phyloP scores from a whole-genome alignment of 1,140 invertebrate species.

The Magallana gigas region DNA sequence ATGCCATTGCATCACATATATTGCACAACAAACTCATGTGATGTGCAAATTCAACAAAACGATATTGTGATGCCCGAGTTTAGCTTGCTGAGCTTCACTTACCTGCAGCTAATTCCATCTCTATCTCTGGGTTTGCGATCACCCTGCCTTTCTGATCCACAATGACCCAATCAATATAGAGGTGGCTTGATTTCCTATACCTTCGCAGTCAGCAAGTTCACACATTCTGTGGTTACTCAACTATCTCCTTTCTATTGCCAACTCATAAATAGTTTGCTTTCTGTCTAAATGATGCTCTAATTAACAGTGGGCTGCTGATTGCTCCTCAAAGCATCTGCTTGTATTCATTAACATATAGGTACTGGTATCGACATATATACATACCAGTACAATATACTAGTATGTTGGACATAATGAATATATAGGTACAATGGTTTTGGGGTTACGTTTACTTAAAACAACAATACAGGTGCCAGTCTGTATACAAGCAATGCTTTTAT shows the following conservation, averaged over 20 bases:
- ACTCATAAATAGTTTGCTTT: conserved; percentile 32
- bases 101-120: conserved; percentile 6
- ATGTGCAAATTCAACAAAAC: no score
- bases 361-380: no score
- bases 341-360: background rate
- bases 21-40: no score
- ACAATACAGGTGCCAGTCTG: background rate
- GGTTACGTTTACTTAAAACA: background rate
- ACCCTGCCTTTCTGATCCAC: conserved; percentile 19
- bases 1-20: no score
- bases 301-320: background rate
- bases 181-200: background rate
- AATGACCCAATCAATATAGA: conserved; percentile 12
- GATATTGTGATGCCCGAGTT: no score
- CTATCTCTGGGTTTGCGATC: background rate
- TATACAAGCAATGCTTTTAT: background rate
- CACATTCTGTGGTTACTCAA: conserved; percentile 10
- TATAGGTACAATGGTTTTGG: background rate
- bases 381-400: background rate
- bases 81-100: background rate
- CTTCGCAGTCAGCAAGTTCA: background rate
- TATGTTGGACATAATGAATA: background rate
- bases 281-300: conserved; percentile 20
- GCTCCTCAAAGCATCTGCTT: background rate
- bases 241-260: conserved; percentile 12